Conservation (phyloP, 2,797 vertebrate species). For the Rhinichthys osculus region DNA sequence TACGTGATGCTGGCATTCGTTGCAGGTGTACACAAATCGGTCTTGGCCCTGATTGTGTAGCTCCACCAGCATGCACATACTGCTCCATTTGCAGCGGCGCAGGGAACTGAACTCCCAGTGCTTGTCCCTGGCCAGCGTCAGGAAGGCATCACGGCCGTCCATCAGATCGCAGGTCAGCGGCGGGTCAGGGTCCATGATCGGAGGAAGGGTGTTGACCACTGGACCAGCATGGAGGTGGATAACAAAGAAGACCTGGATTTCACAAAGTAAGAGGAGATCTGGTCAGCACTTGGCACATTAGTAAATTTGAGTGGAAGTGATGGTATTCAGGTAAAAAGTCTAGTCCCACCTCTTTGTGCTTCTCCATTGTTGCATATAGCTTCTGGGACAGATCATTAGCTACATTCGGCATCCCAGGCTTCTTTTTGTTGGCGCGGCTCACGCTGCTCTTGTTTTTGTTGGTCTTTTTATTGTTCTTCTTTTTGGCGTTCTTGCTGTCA, state of each 20-base stretch:
- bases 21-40: slow-evolving; percentile 97
- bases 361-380: slow-evolving; percentile 96
- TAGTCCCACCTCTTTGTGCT: slow-evolving; percentile 93
- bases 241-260: slow-evolving; percentile 93
- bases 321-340: not conserved
- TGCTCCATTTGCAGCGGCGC: slow-evolving; percentile 95
- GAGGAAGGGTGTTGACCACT: slow-evolving; percentile 90
- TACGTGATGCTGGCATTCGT: slow-evolving; percentile 97
- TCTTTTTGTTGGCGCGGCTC: slow-evolving; percentile 97
- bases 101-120: slow-evolving; percentile 98
- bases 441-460: slow-evolving; percentile 98
- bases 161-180: slow-evolving; percentile 96
- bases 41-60: slow-evolving; percentile 97
- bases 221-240: slow-evolving; percentile 92
- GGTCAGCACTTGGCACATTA: not conserved
- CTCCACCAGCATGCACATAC: slow-evolving; percentile 98
- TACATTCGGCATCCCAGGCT: slow-evolving; percentile 95
- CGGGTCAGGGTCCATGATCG: slow-evolving; percentile 92
- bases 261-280: not conserved
- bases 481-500: slow-evolving; percentile 97
- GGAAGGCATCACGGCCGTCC: slow-evolving; percentile 96
- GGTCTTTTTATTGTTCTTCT: slow-evolving; percentile 98
- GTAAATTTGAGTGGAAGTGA: not conserved
- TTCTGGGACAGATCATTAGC: slow-evolving; percentile 98
- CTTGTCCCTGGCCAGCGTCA: slow-evolving; percentile 94